These are phyloP conservation scores for Alloscopus bannaensis DNA, from an alignment of 2,888 invertebrate species.

Conservation along the genomic window DNA sequence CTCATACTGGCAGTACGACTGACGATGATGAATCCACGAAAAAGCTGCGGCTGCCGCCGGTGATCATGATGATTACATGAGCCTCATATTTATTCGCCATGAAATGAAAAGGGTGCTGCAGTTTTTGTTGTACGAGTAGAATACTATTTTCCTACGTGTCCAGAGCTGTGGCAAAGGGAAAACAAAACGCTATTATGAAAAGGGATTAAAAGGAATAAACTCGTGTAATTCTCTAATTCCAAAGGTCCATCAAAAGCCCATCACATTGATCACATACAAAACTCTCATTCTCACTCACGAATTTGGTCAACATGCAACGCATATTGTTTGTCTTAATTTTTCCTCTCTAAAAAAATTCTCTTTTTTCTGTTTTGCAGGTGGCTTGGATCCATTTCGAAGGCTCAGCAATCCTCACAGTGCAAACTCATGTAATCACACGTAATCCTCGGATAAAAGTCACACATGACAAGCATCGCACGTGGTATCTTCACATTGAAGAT, in stretches of 20 bases:
- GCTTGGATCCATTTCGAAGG: conserved; percentile 98
- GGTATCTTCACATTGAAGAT: conserved; percentile 94
- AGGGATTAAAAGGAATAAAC: conserved; percentile 34
- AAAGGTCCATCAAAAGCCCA: conserved; percentile 35
- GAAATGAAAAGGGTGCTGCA: not conserved
- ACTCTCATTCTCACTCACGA: not conserved
- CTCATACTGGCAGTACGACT: no score
- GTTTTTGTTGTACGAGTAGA: not conserved
- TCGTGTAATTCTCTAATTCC: conserved; percentile 36
- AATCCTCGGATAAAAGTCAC: conserved; percentile 94
- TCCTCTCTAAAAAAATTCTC: no score
- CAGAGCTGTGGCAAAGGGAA: conserved; percentile 1
- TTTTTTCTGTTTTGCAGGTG: conserved; percentile 81
- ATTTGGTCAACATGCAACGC: not conserved
- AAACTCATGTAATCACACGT: conserved; percentile 95
- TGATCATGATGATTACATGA: not conserved
- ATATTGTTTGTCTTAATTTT: not conserved
- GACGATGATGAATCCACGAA: conserved; percentile 16
- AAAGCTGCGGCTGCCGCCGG: no score
- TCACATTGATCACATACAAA: not conserved
- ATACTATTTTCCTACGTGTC: not conserved
- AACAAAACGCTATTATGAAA: conserved; percentile 28
- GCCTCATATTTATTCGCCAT: not conserved
- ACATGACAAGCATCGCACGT: conserved; percentile 93
- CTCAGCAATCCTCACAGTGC: conserved; percentile 87